Evolutionary conservation across 2,888 invertebrate species (phyloP).

Genomic region (Suillia variegata): DNA sequence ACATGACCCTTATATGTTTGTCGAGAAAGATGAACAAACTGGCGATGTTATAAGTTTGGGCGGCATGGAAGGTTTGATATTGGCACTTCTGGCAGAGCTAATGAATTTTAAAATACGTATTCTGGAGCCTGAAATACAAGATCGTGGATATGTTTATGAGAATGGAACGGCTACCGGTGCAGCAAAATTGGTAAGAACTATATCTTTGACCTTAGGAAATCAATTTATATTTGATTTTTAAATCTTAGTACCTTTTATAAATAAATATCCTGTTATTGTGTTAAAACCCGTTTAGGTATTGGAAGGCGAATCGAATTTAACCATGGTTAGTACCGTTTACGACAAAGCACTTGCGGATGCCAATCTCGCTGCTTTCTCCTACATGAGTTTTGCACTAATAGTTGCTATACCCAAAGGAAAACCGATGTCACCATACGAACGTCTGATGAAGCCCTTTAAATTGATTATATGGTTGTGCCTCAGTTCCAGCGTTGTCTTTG

Average conservation of each 20-base stretch:
- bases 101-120: slow-evolving; percentile 53
- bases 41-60: slow-evolving; percentile 27
- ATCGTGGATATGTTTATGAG: slow-evolving; percentile 38
- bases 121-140: slow-evolving; percentile 18
- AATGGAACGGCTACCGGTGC: slow-evolving; percentile 54
- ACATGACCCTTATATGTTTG: slow-evolving; percentile 42
- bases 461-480: slow-evolving; percentile 27
- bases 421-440: slow-evolving; percentile 7
- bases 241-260: neutral
- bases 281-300: slow-evolving; percentile 42
- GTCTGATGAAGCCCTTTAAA: neutral
- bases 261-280: too few species aligned
- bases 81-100: slow-evolving; percentile 39
- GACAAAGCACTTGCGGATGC: slow-evolving; percentile 30
- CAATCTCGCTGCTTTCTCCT: slow-evolving; percentile 45
- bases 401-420: slow-evolving; percentile 28
- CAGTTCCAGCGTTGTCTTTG: slow-evolving; percentile 20
- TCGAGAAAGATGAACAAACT: slow-evolving; percentile 29
- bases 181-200: slow-evolving; percentile 41
- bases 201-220: too few species aligned
- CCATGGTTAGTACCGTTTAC: slow-evolving; percentile 41
- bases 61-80: slow-evolving; percentile 55
- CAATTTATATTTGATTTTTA: too few species aligned
- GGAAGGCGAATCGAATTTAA: slow-evolving; percentile 44
- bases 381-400: slow-evolving; percentile 42